Conservation (phyloP, 2,113 vertebrate genomes). For the Melospiza melodia region DNA sequence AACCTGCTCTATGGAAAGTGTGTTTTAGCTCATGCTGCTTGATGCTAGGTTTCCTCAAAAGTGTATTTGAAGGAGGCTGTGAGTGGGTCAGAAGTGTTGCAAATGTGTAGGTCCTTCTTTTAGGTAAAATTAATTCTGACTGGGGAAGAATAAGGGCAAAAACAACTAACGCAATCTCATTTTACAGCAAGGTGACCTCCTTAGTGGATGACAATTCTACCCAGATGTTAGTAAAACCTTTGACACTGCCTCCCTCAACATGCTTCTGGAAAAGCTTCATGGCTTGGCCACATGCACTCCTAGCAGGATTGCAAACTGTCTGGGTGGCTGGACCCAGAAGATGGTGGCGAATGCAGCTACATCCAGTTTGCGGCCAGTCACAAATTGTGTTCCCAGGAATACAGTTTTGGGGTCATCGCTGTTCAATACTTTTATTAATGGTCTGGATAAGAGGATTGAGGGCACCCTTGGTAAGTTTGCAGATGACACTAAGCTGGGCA, state of each 20-base stretch:
- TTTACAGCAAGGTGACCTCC: not conserved
- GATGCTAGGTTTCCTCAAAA: not conserved
- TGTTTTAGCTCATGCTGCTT: not conserved
- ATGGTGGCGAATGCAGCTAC: no score
- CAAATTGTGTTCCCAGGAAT: not conserved
- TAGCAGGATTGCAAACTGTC: not conserved
- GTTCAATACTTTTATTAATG: not conserved
- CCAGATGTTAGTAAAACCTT: not conserved
- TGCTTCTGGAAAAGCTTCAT: not conserved
- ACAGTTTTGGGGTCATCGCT: no score
- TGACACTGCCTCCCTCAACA: not conserved
- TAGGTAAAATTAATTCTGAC: not conserved
- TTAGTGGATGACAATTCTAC: not conserved
- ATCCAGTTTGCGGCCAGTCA: not conserved
- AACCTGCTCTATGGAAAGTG: not conserved
- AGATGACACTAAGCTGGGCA: not conserved
- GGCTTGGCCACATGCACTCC: not conserved
- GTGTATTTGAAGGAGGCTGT: not conserved
- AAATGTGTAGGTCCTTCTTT: not conserved
- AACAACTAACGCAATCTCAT: not conserved
- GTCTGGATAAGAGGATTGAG: not conserved
- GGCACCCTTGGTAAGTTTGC: not conserved
- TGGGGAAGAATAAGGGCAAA: not conserved
- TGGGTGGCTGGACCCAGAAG: not conserved
- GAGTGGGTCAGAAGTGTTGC: not conserved